phyloP scores from a whole-genome alignment of 2,797 vertebrate genomes.

The Malacoraja senta region DNA sequence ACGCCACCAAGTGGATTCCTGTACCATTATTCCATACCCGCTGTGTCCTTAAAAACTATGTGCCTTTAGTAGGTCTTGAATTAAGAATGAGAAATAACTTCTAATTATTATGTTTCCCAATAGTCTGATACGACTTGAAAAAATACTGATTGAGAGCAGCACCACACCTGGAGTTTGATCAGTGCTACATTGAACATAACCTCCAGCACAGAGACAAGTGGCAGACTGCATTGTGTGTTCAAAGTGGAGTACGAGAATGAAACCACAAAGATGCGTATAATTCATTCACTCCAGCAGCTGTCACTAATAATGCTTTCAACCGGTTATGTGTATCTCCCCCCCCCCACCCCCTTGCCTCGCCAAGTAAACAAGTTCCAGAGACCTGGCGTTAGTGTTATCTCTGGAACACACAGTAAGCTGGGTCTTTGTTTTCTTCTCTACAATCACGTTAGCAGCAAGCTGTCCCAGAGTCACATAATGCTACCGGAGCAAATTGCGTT shows the following conservation, averaged over 20 bases:
- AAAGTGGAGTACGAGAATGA: constrained; percentile 22
- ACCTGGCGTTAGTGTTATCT: constrained; percentile 28
- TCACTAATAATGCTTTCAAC: not conserved
- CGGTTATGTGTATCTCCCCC: not conserved
- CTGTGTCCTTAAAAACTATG: not conserved
- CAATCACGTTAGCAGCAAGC: constrained; percentile 37
- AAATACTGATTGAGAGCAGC: constrained; percentile 25
- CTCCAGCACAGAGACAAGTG: not conserved
- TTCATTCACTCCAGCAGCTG: not conserved
- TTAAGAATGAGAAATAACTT: constrained; percentile 29
- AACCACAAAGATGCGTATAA: constrained; percentile 1
- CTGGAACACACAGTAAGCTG: constrained; percentile 33
- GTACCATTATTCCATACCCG: not conserved
- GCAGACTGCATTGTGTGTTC: constrained; percentile 8
- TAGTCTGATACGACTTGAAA: not conserved
- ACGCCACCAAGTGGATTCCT: not conserved
- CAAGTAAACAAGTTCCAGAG: constrained; percentile 35
- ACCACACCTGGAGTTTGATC: not conserved
- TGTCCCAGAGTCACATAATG: constrained; percentile 33
- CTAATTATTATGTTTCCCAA: not conserved
- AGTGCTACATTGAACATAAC: not conserved
- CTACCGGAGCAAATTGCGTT: constrained; percentile 30
- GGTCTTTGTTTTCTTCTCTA: constrained; percentile 32
- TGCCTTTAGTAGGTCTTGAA: not conserved
- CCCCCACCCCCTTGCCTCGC: not conserved